Evolutionary conservation across 2,888 invertebrate species (phyloP).

Genomic region (Lepidocyrtinus sp.): DNA sequence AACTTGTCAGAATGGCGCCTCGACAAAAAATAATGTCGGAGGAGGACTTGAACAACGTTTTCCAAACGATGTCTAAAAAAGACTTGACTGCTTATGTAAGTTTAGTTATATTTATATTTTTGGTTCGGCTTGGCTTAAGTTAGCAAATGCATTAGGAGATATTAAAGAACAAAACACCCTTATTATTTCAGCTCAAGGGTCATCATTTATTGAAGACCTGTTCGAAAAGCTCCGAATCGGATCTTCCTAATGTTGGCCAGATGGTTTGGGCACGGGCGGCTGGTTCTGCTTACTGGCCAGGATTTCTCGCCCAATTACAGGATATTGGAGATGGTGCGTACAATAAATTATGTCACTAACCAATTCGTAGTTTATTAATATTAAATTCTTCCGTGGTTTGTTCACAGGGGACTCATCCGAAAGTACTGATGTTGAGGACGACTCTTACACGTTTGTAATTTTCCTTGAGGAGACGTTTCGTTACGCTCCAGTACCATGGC

Average conservation of each 20-base stretch:
- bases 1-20: background rate
- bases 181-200: constrained; percentile 42
- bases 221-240: background rate
- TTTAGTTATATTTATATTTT: background rate
- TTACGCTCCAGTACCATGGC: constrained; percentile 44
- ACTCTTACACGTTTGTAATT: constrained; percentile 46
- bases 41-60: background rate
- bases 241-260: constrained; percentile 32
- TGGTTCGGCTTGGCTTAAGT: background rate
- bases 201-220: constrained; percentile 47
- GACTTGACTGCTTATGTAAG: constrained; percentile 7
- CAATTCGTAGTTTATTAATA: background rate
- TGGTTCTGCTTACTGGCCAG: constrained; percentile 63
- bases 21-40: background rate
- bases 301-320: constrained; percentile 47
- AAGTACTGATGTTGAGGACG: constrained; percentile 37
- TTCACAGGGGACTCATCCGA: no score
- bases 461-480: constrained; percentile 57
- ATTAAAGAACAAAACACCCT: background rate
- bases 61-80: background rate
- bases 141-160: background rate
- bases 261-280: constrained; percentile 58
- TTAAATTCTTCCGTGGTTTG: background rate
- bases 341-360: no score
- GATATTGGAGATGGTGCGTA: constrained; percentile 51